Base-by-base conservation (phyloP, 2,888 invertebrate species). In the Acronicta leporina region DNA sequence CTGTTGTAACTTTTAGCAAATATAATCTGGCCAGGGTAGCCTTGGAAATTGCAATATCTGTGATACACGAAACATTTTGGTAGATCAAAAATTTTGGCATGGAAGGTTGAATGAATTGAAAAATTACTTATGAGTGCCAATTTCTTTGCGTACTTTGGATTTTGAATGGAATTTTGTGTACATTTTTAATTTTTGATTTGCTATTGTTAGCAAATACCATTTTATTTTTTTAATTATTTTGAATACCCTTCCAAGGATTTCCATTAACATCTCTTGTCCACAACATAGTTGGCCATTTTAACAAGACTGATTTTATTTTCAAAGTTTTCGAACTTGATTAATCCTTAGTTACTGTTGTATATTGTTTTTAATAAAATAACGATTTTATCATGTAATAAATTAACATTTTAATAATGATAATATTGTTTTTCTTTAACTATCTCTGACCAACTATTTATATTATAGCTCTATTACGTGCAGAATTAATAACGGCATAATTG, bases 251-350 rank as follows among this genome's bases (percentile, higher is more conserved):
- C 84, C 86, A 86, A 87, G 83, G 85, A 86, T 88, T 88, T 89
- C 85, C 84, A 85, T 80, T 84, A 85, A 86, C 81, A 80, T 86
- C 86, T 87, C 82, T 85, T 86, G 83, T 87, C 87, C 85, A 85
- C 83, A 77, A 80, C 73, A 84, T 88, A 88, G 88, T 92, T 91
- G 94, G 94, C 94, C 94, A 94, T 94, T 94, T 91, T 94, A 95
- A 94, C 94, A 95, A 95, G 95, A 95, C 95, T 95, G 95, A 95
- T 94, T 92, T 94, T 88, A 88, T 89, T 94, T 92, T 91, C 91
- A 88, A 88, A 84, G 87, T 88, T 91, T 89, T 89, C 84, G 86
- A 89, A 87, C 87, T 89, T 87, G 85, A 91, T 89, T 90, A 89
- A 92, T 90, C 91, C 87, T 93, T 92, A 92, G 92, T 92, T 91